Evolutionary conservation across 2,888 invertebrate genomes (phyloP).

Genomic region (Epirrita christyi): DNA sequence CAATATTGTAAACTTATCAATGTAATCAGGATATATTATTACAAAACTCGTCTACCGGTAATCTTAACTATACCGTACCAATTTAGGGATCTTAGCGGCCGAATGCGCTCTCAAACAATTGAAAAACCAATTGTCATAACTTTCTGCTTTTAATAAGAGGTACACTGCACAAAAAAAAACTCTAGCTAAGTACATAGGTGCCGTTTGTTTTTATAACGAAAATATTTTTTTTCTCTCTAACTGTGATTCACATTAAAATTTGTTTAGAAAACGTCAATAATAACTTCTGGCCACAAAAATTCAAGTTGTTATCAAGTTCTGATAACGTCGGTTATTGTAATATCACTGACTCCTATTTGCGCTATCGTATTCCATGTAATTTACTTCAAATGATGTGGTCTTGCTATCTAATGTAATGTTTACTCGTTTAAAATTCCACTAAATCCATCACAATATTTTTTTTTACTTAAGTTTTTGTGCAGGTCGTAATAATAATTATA

Average conservation of each 20-base stretch:
- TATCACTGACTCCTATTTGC: constrained; percentile 15
- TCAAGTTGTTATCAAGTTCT: constrained; percentile 16
- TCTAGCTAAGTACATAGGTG: no score
- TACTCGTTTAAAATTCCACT: neutral
- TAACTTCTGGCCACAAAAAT: constrained; percentile 16
- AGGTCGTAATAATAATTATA: constrained; percentile 4
- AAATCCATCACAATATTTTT: neutral
- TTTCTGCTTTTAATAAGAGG: no score
- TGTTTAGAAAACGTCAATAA: constrained; percentile 9
- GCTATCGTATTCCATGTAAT: constrained; percentile 5
- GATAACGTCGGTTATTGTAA: constrained; percentile 14
- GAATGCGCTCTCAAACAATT: no score
- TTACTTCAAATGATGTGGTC: neutral
- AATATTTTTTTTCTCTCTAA: neutral
- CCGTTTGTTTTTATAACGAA: no score
- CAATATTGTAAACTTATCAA: no score
- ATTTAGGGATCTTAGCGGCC: no score
- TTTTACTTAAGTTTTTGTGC: constrained; percentile 1
- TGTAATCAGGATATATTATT: no score
- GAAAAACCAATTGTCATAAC: no score
- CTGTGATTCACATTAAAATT: constrained; percentile 4
- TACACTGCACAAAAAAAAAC: no score
- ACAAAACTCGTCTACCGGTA: no score
- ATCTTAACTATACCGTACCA: no score
- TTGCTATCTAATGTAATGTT: neutral